A percentile compares a stretch with the other conserved stretches of the same genome.
Conservation (phyloP, 30 jellyfish, hydroid and myxozoan species). For the Aurelia sp. region DNA sequence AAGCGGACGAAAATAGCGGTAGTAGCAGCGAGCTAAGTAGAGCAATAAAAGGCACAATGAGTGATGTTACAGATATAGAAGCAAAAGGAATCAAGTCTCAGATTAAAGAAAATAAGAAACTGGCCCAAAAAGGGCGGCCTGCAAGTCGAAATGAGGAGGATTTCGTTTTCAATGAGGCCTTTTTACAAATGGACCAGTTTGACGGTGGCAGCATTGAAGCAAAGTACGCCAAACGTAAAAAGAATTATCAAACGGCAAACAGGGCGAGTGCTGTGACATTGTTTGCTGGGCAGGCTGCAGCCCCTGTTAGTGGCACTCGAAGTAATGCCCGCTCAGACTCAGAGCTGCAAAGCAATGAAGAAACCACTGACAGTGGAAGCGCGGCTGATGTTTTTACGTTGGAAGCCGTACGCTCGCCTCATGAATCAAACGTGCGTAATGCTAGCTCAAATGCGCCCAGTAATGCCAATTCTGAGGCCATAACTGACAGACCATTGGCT, state of each 20-base stretch:
- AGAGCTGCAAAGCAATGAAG: constrained; percentile 15
- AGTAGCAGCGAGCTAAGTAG: background rate
- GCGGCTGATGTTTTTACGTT: background rate
- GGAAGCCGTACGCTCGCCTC: background rate
- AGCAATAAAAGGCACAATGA: no score
- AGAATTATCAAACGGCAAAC: constrained; percentile 23
- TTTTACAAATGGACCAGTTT: constrained; percentile 49
- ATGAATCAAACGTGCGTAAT: background rate
- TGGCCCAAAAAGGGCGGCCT: background rate
- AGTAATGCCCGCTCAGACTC: constrained; percentile 37
- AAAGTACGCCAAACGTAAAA: constrained; percentile 56
- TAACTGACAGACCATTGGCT: background rate
- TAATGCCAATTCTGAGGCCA: background rate
- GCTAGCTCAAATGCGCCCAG: no score
- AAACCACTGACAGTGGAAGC: background rate
- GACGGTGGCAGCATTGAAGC: constrained; percentile 68
- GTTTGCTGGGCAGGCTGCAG: constrained; percentile 9
- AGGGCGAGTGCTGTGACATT: constrained; percentile 59
- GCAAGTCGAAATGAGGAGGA: background rate
- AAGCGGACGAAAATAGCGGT: background rate
- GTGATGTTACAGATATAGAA: background rate
- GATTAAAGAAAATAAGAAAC: no score
- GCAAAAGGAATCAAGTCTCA: background rate
- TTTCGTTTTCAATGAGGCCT: constrained; percentile 34
- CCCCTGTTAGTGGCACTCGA: background rate